Percentiles rank a stretch among this genome's conserved stretches.
Evolutionary conservation across 1,140 invertebrate species (phyloP).

Genomic region (Platyscapa corneri): DNA sequence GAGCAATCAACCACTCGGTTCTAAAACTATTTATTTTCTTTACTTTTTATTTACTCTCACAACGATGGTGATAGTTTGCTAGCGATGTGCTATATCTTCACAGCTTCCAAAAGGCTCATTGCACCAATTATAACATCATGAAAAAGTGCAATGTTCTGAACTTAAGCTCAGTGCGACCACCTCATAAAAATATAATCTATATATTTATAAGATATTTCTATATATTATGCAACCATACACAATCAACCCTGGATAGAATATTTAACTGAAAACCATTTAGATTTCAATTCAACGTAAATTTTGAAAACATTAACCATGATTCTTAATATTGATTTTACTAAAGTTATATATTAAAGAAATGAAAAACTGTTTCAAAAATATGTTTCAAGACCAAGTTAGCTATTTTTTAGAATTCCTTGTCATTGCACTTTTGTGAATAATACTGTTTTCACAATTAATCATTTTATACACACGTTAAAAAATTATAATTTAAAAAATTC

Average conservation of each 20-base stretch:
- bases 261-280: slow-evolving; percentile 44
- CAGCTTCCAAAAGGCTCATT: slow-evolving; percentile 55
- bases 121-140: slow-evolving; percentile 37
- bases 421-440: not conserved
- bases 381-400: not conserved
- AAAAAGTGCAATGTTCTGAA: slow-evolving; percentile 52
- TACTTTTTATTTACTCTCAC: slow-evolving; percentile 44
- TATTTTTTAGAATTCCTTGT: not conserved
- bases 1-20: slow-evolving; percentile 44
- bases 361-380: not conserved
- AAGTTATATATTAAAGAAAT: not conserved
- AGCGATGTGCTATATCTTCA: slow-evolving; percentile 50
- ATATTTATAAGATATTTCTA: slow-evolving; percentile 38
- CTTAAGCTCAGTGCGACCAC: slow-evolving; percentile 44
- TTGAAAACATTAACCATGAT: too few species aligned
- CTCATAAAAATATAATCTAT: slow-evolving; percentile 44
- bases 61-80: slow-evolving; percentile 29
- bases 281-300: slow-evolving; percentile 14
- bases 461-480: too few species aligned
- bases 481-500: too few species aligned
- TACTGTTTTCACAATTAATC: too few species aligned
- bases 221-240: slow-evolving; percentile 37
- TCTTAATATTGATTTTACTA: slow-evolving; percentile 4
- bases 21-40: slow-evolving; percentile 42
- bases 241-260: slow-evolving; percentile 49